Percentiles rank a stretch among this genome's conserved stretches.
These are phyloP conservation scores for Caenorhabditis briggsae DNA, from an alignment of 1,140 invertebrate species.

Conservation along the genomic window DNA sequence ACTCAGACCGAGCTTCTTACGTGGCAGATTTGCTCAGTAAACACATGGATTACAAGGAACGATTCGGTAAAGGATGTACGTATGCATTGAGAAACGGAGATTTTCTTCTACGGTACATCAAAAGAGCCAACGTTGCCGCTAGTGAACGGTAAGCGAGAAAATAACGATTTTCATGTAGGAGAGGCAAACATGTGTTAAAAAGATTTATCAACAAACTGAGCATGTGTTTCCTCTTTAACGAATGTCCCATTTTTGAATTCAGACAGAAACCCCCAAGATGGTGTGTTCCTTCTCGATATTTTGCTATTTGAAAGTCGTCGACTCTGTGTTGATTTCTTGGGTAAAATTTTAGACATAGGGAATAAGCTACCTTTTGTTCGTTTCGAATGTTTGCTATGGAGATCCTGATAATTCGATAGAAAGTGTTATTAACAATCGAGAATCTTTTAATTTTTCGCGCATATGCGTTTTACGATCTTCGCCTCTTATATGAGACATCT, in stretches of 20 bases:
- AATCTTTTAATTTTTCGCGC: neutral
- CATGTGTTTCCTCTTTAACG: too few species aligned
- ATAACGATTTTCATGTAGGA: too few species aligned
- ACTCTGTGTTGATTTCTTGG: too few species aligned
- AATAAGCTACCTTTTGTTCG: too few species aligned
- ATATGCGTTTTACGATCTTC: neutral
- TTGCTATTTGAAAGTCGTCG: too few species aligned
- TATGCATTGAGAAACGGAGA: slow-evolving; percentile 67
- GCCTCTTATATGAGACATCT: neutral
- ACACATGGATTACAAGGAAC: slow-evolving; percentile 63
- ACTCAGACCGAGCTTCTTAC: neutral
- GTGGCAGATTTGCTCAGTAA: slow-evolving; percentile 47
- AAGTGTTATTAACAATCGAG: neutral
- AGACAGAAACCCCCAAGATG: neutral
- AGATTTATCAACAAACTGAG: too few species aligned
- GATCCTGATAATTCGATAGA: neutral
- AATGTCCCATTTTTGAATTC: neutral
- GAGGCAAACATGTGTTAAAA: too few species aligned
- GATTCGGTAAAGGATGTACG: slow-evolving; percentile 63
- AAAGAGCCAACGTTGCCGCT: slow-evolving; percentile 19
- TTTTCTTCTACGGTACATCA: slow-evolving; percentile 65
- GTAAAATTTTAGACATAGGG: too few species aligned
- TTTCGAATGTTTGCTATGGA: neutral
- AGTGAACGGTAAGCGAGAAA: slow-evolving; percentile 37
- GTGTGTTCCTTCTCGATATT: too few species aligned